Base-by-base conservation (phyloP, 2,797 vertebrate genomes). In the Anabas testudineus region DNA sequence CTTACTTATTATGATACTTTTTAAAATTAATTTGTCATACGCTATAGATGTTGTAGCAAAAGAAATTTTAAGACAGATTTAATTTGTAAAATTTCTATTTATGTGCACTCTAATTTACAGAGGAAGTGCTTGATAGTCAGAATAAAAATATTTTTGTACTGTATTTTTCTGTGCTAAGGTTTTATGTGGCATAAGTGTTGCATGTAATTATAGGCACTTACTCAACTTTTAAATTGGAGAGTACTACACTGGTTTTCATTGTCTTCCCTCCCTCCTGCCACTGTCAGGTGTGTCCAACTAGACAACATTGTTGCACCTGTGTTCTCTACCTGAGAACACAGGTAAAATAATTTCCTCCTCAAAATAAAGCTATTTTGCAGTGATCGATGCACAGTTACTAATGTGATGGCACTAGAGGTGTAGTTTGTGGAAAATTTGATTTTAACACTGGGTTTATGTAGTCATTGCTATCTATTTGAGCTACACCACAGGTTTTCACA, bases 241-340 rank as follows among this genome's bases (percentile, higher is more conserved):
- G 4, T 32, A 53, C 32, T 7, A 19, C 45, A 55, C 4, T 52
- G n/a, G 30, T 41, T 8, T 22, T 49, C 1, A 30, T 28, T 56
- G n/a, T 54, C 24, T 32, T 41, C 6, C 32, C 24, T 32, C 41
- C 6, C 32, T 58, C 41, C 30, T 67, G 32, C 48, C 22, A 30
- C 64, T 39, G 59, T 57, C 45, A 45, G 42, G 46, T 65, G 63
- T 74, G 58, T 68, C 46, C 67, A 37, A 58, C 59, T 61, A 14
- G 28, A 52, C 39, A 48, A 18, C 41, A 26, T 32, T 66, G 24
- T 49, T 69, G 34, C 19, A 60, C 66, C 47, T 49, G 16, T 47
- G 42, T 24, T 74, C 21, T 46, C 37, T 19, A 15, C 18, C 13
- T n/a, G n/a, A n/a, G n/a, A n/a, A n/a, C n/a, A n/a, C n/a, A n/a